phyloP scores from a whole-genome alignment of 2,888 invertebrate genomes.

The Caenorhabditis sp. region DNA sequence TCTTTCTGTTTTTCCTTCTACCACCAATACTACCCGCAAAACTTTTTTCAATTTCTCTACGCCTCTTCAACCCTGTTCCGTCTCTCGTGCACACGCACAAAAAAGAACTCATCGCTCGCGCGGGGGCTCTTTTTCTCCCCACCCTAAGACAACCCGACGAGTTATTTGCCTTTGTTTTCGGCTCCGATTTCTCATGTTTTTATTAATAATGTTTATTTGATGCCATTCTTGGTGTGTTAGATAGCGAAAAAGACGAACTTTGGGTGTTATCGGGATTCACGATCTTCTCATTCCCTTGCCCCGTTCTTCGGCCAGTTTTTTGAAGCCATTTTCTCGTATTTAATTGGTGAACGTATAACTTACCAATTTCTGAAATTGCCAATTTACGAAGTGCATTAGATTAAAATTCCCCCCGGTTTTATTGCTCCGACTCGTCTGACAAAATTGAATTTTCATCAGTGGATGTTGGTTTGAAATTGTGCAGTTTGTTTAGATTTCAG shows the following conservation, averaged over 20 bases:
- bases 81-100: neutral
- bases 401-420: too few relatives aligned
- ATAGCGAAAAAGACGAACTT: neutral
- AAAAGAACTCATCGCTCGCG: neutral
- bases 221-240: neutral
- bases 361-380: too few relatives aligned
- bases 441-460: too few relatives aligned
- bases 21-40: slow-evolving; percentile 1
- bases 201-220: too few relatives aligned
- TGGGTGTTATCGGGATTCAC: neutral
- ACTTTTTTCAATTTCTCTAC: neutral
- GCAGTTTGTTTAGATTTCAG: too few relatives aligned
- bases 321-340: too few relatives aligned
- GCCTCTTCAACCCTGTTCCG: neutral
- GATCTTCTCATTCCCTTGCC: neutral
- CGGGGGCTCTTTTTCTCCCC: neutral
- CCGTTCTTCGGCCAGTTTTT: too few relatives aligned
- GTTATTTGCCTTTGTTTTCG: neutral
- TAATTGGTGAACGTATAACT: too few relatives aligned
- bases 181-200: neutral
- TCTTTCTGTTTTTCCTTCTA: neutral
- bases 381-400: too few relatives aligned
- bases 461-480: too few relatives aligned
- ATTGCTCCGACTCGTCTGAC: too few relatives aligned
- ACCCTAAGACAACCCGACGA: neutral